Base-by-base conservation (phyloP, 2,113 vertebrate genomes). In the Zapus hudsonius region DNA sequence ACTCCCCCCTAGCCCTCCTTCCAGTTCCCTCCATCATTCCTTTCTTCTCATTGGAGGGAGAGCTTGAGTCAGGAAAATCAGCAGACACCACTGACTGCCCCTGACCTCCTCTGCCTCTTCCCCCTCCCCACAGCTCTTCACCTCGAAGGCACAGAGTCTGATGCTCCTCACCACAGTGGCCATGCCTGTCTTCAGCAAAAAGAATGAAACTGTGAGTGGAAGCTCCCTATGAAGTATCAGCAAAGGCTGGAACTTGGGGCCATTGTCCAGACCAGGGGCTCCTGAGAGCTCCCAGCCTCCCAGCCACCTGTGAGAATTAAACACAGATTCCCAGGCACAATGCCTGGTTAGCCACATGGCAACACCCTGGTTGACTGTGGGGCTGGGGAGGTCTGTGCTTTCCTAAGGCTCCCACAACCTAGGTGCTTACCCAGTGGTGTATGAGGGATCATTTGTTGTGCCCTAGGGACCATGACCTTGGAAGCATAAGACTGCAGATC, bases 161-260 rank as follows among this genome's bases (percentile, higher is more conserved):
- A 96, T 98, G 88, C 98, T 99, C 27, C 99, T 99, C 98, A 99
- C 99, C 25, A 99, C 99, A 0, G 99, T 99, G 87, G 99, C 99
- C 95, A 99, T 99, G 99, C 99, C 99, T 0, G 99, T 99, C 93
- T 99, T 99, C 98, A 99, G 99, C 98, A 99, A 99, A 97, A 99
- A 99, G 97, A 98, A 99, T 0, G 99, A 99, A 96, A 99, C 99
- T 3, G 99, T 99, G 96, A 98, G 98, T 97, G 70, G 33, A 38
- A 0, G 0, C 25, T 42, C 52, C 67, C 3, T 5, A 1, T 10
- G 38, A n/a, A 9, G 36, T 4, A 29, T 38, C 25, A 20, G 4
- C 17, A 8, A 38, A 59, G 67, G 10, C 61, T 31, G 31, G 75
- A 83, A 20, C 19, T 6, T 3, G 6, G 52, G 22, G 33, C 16